Percentiles rank a stretch among this genome's conserved stretches.
Conservation (phyloP, 2,113 vertebrate genomes). For the Holacanthus passer region DNA sequence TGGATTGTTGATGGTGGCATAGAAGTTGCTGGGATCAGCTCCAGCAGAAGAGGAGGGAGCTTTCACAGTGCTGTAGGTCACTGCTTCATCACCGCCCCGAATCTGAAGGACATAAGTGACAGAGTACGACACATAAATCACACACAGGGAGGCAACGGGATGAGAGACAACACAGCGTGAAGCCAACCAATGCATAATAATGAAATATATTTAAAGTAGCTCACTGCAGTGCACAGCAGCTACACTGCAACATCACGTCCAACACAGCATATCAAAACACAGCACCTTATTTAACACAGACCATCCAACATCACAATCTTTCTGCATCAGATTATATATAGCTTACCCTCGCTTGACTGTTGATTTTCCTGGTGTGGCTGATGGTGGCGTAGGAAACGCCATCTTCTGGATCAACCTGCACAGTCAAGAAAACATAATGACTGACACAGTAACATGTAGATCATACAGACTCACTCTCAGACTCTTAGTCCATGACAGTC, state of each 20-base stretch:
- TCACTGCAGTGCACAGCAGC: neutral
- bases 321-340: no score
- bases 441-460: neutral
- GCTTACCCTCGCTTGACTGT: neutral
- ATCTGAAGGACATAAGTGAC: neutral
- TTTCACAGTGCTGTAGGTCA: slow-evolving; percentile 50
- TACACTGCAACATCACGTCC: neutral
- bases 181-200: no score
- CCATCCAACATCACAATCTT: neutral
- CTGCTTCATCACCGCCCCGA: neutral
- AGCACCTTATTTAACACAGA: neutral
- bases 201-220: no score
- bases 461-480: neutral
- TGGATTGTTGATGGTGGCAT: slow-evolving; percentile 14
- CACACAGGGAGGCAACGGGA: neutral
- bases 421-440: neutral
- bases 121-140: no score
- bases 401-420: slow-evolving; percentile 16
- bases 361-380: neutral
- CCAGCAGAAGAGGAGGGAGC: neutral
- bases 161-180: neutral
- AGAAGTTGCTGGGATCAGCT: slow-evolving; percentile 12
- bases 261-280: neutral
- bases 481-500: neutral
- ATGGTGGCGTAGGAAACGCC: slow-evolving; percentile 31